Evolutionary conservation across 2,113 vertebrate genomes (phyloP).

Genomic region (Oenanthe oenanthe): DNA sequence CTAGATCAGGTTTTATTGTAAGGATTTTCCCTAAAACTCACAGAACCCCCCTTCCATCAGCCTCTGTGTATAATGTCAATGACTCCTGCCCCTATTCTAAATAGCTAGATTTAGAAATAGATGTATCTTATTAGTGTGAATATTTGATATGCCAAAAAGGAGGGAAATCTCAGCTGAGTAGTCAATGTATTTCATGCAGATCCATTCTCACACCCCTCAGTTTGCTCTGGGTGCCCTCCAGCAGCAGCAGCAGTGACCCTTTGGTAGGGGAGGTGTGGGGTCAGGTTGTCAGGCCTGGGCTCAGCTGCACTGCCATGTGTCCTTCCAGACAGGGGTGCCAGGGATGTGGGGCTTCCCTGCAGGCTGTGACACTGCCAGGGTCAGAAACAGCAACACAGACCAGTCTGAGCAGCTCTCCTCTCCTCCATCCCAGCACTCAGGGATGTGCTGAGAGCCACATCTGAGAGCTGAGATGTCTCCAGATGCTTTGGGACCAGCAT

Average conservation of each 20-base stretch:
- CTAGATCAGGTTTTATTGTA: background rate
- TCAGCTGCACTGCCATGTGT: background rate
- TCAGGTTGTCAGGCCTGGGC: background rate
- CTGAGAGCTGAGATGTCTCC: background rate
- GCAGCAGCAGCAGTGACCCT: background rate
- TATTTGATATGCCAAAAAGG: background rate
- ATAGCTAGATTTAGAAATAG: background rate
- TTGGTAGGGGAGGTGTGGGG: background rate
- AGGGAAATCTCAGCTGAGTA: background rate
- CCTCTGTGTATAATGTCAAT: rapidly evolving
- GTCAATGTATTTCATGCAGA: background rate
- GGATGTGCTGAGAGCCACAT: background rate
- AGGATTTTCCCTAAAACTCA: background rate
- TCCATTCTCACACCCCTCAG: background rate
- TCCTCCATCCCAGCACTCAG: background rate
- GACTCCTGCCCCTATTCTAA: background rate
- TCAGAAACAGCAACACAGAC: background rate
- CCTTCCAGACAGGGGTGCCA: background rate
- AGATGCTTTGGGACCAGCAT: background rate
- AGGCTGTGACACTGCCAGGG: background rate
- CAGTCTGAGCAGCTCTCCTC: background rate
- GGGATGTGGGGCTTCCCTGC: background rate
- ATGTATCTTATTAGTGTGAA: background rate
- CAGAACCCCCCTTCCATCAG: background rate
- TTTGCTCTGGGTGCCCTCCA: background rate